A percentile compares a stretch with the other conserved stretches of the same genome.
Conservation (phyloP, 2,888 invertebrate species). For the Pachliopta kotzebuea region DNA sequence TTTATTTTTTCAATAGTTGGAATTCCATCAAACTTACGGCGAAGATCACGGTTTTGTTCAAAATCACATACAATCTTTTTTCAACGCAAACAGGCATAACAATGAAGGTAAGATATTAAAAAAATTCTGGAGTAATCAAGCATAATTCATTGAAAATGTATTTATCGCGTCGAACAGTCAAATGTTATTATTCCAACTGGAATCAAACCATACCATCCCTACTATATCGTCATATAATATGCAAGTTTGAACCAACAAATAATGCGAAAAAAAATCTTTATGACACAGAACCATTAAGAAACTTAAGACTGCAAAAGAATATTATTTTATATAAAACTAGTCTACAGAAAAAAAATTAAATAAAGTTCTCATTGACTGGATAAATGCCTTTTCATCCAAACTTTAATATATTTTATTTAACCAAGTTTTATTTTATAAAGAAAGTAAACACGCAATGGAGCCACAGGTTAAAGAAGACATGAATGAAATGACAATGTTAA, state of each 20-base stretch:
- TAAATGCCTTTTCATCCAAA: neutral
- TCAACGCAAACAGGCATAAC: constrained; percentile 53
- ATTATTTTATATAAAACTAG: too few species aligned
- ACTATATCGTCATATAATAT: too few species aligned
- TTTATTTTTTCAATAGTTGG: constrained; percentile 12
- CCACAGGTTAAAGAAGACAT: constrained; percentile 56
- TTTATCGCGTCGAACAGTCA: too few species aligned
- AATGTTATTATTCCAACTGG: too few species aligned
- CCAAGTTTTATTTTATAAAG: neutral
- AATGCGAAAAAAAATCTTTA: too few species aligned
- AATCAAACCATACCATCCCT: too few species aligned
- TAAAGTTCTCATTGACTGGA: too few species aligned
- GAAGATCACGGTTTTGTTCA: constrained; percentile 38
- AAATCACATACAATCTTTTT: constrained; percentile 47
- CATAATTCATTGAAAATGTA: too few species aligned
- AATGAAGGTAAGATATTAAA: constrained; percentile 37
- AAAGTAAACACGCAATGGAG: constrained; percentile 36
- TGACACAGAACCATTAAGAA: too few species aligned
- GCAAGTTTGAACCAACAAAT: too few species aligned
- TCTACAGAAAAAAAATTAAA: too few species aligned
- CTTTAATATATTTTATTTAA: neutral
- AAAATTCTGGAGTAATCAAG: neutral
- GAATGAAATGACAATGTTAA: constrained; percentile 59
- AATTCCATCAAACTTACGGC: constrained; percentile 20
- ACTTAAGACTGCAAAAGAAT: too few species aligned